Evolutionary conservation across 2,113 vertebrate genomes (phyloP), one percentile per base, ranked within the genome.

Genomic region (Cardinalis cardinalis): DNA sequence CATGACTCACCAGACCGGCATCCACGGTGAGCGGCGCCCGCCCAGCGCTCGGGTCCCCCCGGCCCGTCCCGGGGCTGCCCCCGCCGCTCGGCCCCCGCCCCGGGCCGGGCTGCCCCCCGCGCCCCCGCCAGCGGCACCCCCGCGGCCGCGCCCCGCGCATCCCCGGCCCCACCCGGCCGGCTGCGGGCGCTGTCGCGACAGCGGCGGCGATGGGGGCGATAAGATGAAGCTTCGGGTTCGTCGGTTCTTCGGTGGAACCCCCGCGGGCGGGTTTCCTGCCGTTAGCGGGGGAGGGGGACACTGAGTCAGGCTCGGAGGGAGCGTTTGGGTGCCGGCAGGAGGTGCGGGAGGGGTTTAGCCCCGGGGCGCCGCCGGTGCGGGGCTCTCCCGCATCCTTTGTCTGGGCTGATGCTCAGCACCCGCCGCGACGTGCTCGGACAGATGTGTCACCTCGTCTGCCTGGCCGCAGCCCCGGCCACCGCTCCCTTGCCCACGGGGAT

Each of bases 321-420:
- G 56, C 70, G 4, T 53, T 49, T 53, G 78, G 53, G 48, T 25
- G 55, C 55, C 55, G 8, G 56, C 13, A 13, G 82, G 46, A 58
- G 49, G 43, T 5, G 49, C 13, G 44, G 63, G 29, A 59, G 41
- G 18, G 10, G 14, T 12, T 69, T 48, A 55, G 36, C 81, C n/a
- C 17, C n/a, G 19, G 68, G 56, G 49, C 55, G 74, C 79, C 17
- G 65, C 58, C 6, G 40, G 44, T 12, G 87, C 14, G 59, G 59
- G 72, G 31, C 13, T 79, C 41, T 49, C n/a, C 72, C 10, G 21
- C 73, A 21, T 58, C 81, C 92, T 93, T 91, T 93, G 92, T 95
- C 52, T 53, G 89, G 38, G 82, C 38, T 58, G 85, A 21, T 58
- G 69, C 81, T 73, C 72, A 0, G 0, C 17, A 9, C 32, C 48